phyloP scores from a whole-genome alignment of 1,140 invertebrate species.

The Potamilus streckersoni region DNA sequence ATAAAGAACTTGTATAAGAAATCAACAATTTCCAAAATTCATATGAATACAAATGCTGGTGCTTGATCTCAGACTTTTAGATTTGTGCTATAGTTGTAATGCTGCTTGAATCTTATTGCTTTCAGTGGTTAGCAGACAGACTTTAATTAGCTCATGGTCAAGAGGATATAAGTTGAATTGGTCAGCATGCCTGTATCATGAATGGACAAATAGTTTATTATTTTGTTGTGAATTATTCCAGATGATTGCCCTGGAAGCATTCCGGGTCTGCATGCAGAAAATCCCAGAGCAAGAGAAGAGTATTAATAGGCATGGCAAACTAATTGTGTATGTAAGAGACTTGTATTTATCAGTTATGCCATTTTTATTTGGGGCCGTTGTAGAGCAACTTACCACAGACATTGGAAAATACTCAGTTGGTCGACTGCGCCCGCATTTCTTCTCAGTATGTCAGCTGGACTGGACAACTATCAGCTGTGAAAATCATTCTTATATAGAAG shows the following conservation, averaged over 20 bases:
- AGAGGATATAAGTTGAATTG: no score
- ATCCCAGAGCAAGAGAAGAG: not conserved
- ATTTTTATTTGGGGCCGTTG: slow-evolving; percentile 86
- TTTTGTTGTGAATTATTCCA: not conserved
- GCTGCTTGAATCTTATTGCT: no score
- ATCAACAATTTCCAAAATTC: no score
- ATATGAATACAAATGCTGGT: no score
- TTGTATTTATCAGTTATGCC: slow-evolving; percentile 69
- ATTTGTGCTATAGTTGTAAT: no score
- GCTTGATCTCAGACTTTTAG: no score
- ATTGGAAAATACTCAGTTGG: slow-evolving; percentile 94
- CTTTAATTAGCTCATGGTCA: no score
- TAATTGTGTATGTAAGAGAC: slow-evolving; percentile 16
- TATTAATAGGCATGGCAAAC: not conserved
- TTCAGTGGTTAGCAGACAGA: no score
- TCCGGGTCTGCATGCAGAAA: slow-evolving; percentile 5
- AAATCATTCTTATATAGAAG: slow-evolving; percentile 23
- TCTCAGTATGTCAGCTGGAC: slow-evolving; percentile 71
- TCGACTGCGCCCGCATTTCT: slow-evolving; percentile 91
- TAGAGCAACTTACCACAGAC: slow-evolving; percentile 81
- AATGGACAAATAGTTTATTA: no score
- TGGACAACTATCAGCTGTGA: slow-evolving; percentile 27
- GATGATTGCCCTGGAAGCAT: slow-evolving; percentile 13
- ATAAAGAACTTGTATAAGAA: no score
- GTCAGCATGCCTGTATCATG: no score